These are phyloP conservation scores for Dysmachus trigonus DNA, from an alignment of 2,888 invertebrate genomes.

Conservation along the genomic window DNA sequence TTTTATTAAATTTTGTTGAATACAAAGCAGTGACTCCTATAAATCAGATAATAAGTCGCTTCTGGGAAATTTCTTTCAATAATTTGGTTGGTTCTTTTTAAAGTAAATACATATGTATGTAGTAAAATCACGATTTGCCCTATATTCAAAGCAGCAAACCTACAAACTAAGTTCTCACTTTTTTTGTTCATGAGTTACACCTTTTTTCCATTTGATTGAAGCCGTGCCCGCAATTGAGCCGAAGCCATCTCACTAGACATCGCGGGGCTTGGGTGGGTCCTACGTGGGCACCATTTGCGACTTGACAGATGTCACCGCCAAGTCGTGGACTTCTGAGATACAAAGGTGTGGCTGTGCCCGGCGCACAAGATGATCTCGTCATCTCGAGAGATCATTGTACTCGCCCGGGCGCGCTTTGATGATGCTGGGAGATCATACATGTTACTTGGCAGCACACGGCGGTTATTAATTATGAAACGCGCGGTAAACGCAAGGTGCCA, in stretches of 20 bases:
- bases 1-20: no score
- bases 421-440: background rate
- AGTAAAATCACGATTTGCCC: no score
- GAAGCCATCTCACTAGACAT: background rate
- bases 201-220: slow-evolving; percentile 22
- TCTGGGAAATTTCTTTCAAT: no score
- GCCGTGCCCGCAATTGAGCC: slow-evolving; percentile 15
- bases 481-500: slow-evolving; percentile 6
- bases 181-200: no score
- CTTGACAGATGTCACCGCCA: slow-evolving; percentile 23
- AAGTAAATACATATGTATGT: no score
- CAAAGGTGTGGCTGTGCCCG: slow-evolving; percentile 12
- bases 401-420: slow-evolving; percentile 4
- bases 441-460: background rate
- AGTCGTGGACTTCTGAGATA: background rate
- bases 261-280: background rate
- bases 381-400: slow-evolving; percentile 18
- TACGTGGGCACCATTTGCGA: background rate
- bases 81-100: no score
- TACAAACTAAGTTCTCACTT: no score
- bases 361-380: background rate
- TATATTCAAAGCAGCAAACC: no score
- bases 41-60: no score
- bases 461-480: slow-evolving; percentile 11
- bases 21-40: no score